These are phyloP conservation scores for Nyctereutes procyonoides DNA, from an alignment of 2,113 vertebrate species.

Conservation along the genomic window DNA sequence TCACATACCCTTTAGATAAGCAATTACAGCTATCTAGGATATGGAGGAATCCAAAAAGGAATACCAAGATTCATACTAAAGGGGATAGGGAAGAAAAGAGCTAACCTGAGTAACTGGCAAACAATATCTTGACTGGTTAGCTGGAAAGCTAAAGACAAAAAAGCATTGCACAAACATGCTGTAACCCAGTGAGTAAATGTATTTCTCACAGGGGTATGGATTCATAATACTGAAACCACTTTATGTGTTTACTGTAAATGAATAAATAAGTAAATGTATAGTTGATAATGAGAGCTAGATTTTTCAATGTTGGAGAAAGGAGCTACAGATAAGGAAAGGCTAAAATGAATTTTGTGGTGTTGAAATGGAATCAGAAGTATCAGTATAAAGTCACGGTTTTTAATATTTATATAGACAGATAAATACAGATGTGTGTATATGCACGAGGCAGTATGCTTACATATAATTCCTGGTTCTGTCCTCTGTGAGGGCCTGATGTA, in stretches of 20 bases:
- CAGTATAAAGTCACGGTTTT: neutral
- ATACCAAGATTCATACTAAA: neutral
- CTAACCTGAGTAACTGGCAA: neutral
- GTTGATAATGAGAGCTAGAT: neutral
- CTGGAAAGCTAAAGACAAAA: too few species aligned
- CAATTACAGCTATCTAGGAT: neutral
- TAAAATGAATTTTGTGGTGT: neutral
- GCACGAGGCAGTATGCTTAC: too few species aligned
- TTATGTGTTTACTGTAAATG: neutral
- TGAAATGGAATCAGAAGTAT: neutral
- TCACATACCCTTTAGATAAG: neutral
- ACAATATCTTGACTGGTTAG: neutral
- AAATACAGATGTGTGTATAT: rapidly evolving
- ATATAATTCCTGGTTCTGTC: neutral
- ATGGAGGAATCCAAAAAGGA: neutral
- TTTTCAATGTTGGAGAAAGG: neutral
- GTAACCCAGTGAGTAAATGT: neutral
- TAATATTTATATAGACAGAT: neutral
- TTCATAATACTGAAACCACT: neutral
- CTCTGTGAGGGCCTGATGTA: neutral
- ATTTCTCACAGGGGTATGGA: neutral
- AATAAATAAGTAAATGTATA: neutral
- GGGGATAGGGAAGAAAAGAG: neutral
- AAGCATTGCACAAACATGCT: too few species aligned
- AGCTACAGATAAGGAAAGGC: neutral